These are phyloP conservation scores for Delphinus delphis DNA, from an alignment of 2,113 vertebrate genomes.

Conservation along the genomic window DNA sequence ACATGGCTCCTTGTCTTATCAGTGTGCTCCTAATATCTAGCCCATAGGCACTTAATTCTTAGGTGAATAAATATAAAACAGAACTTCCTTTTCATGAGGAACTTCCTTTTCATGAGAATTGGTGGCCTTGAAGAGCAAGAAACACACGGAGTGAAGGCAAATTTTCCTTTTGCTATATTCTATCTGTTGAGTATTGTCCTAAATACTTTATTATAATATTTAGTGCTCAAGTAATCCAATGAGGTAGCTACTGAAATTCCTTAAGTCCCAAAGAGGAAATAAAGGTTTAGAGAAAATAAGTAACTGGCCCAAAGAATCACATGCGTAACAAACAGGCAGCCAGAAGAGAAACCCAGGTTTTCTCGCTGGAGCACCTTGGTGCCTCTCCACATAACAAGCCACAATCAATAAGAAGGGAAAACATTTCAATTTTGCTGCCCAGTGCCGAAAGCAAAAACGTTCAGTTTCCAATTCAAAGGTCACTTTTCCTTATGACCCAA, in stretches of 20 bases:
- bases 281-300: background rate
- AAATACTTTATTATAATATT: slow-evolving; percentile 3
- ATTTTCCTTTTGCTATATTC: background rate
- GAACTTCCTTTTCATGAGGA: slow-evolving; percentile 18
- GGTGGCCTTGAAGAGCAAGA: background rate
- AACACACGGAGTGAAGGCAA: background rate
- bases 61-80: background rate
- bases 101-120: slow-evolving; percentile 15
- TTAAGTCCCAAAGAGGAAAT: background rate
- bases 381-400: background rate
- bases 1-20: background rate
- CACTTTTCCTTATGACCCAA: background rate
- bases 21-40: background rate
- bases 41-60: background rate
- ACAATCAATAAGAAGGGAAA: background rate
- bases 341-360: background rate
- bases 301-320: background rate
- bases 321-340: background rate
- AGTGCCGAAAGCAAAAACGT: background rate
- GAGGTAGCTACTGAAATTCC: background rate
- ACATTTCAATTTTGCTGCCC: background rate
- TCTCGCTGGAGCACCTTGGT: background rate
- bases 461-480: slow-evolving; percentile 62
- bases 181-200: background rate
- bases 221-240: background rate